These are phyloP conservation scores for Aporophyla lueneburgensis DNA, from an alignment of 2,888 invertebrate species.

Conservation along the genomic window DNA sequence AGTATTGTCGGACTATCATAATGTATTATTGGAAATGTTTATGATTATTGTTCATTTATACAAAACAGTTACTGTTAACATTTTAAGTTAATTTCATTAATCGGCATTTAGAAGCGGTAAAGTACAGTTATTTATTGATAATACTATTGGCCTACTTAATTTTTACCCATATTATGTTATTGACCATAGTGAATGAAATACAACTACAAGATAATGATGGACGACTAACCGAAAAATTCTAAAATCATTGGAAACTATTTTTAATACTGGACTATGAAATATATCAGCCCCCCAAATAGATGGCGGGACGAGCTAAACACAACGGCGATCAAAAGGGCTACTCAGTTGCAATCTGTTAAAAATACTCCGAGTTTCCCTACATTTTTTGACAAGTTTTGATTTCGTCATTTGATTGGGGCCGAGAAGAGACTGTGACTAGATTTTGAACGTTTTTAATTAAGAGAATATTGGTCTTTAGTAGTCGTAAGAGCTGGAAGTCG, in stretches of 20 bases:
- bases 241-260: not conserved
- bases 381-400: too few species aligned
- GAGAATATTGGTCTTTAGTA: too few species aligned
- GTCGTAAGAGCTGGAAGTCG: too few species aligned
- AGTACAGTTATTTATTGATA: not conserved
- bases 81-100: not conserved
- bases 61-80: not conserved
- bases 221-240: not conserved
- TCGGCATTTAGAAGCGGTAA: not conserved
- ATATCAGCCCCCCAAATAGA: not conserved
- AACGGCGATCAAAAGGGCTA: too few species aligned
- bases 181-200: too few species aligned
- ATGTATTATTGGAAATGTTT: not conserved
- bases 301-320: too few species aligned
- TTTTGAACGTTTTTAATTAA: too few species aligned
- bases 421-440: too few species aligned
- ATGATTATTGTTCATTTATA: not conserved
- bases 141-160: not conserved
- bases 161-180: not conserved
- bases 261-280: not conserved
- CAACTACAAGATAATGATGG: not conserved
- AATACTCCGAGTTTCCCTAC: too few species aligned
- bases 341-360: too few species aligned
- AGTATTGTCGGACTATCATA: not conserved
- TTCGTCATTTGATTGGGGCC: too few species aligned